These are phyloP conservation scores for Agriopis aurantiaria DNA, from an alignment of 2,888 invertebrate genomes.

Conservation along the genomic window DNA sequence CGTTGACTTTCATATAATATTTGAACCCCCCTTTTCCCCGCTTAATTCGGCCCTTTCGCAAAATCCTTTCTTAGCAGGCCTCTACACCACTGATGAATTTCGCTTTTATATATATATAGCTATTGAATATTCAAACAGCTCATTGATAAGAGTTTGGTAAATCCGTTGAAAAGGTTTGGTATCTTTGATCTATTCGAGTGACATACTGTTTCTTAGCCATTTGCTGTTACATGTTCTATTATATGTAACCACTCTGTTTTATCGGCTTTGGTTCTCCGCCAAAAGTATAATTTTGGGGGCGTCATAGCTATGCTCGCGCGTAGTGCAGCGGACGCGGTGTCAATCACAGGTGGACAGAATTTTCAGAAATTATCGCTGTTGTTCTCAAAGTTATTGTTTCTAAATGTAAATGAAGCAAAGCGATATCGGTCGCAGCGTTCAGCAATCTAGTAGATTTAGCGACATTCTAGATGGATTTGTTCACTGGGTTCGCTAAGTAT, in stretches of 20 bases:
- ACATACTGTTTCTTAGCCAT: constrained; percentile 34
- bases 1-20: no score
- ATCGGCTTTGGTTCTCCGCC: constrained; percentile 66
- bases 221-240: constrained; percentile 39
- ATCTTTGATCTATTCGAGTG: constrained; percentile 35
- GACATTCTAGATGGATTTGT: neutral
- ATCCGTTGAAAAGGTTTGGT: constrained; percentile 38
- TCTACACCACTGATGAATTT: no score
- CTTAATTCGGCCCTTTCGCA: no score
- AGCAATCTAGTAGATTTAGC: neutral
- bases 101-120: neutral
- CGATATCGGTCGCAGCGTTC: neutral
- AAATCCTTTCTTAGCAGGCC: no score
- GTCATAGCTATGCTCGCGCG: constrained; percentile 49
- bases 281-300: constrained; percentile 70
- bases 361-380: neutral
- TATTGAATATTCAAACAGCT: neutral
- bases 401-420: neutral
- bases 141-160: constrained; percentile 10
- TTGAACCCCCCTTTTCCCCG: no score
- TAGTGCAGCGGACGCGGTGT: constrained; percentile 52
- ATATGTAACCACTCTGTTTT: constrained; percentile 46
- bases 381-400: neutral
- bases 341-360: constrained; percentile 53
- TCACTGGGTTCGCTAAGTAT: neutral